Evolutionary conservation across 2,888 invertebrate species (phyloP), one percentile per base, ranked within the genome.

Genomic region (Drosophila gaucha): DNA sequence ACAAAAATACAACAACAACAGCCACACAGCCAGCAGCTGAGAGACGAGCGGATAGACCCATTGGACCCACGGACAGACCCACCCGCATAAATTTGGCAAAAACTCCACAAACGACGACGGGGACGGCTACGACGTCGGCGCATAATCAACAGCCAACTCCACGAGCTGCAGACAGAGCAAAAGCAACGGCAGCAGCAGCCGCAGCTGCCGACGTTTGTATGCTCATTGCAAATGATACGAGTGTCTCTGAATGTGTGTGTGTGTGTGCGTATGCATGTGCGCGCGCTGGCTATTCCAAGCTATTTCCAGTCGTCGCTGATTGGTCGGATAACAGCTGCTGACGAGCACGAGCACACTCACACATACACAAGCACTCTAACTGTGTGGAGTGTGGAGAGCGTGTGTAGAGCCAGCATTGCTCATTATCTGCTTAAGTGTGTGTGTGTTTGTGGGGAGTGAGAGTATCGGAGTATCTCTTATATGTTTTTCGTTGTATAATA

Each of bases 81-180:
- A 89, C 86, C 89, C 86, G 86, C 86, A 86, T 86, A 86, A 86
- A 64, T 88, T 85, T 87, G 73, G 73, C 74, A 86, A 63, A 79
- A 88, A 88, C 89, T 86, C 80, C 88, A 74, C 75, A 64, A 70
- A 28, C 65, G 56, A 57, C 58, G 74, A 59, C 50, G 74, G 63
- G 57, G 60, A 38, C 65, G 56, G 54, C 60, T 57, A 58, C 62
- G 75, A 69, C 77, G 67, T 65, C 73, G 73, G 73, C 73, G 76
- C 77, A 74, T 36, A 71, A 73, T 76, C 72, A 57, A 63, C 63
- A 56, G 41, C 70, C 55, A 76, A 74, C 73, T 77, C 71, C 71
- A 78, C 43, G 44, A 59, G 78, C 67, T 65, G 54, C 56, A 76
- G 67, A 57, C 56, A 73, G 52, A 43, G 60, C 43, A 10, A 16